Evolutionary conservation across 1,140 invertebrate genomes (phyloP), one percentile per base, ranked within the genome.

Genomic region (Rhopalosiphum padi): DNA sequence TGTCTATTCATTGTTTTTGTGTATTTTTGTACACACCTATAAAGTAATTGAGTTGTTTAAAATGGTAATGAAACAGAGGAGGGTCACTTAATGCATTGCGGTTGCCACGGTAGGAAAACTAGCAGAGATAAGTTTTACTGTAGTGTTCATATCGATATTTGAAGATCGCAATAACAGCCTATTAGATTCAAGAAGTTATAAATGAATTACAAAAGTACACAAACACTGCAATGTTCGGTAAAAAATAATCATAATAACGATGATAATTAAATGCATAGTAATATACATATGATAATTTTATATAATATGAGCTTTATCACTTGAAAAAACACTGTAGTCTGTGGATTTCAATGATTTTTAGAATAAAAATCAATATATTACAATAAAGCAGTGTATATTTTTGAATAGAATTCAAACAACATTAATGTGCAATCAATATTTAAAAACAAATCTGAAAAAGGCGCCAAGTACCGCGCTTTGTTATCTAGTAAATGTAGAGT

Each of bases 41-140:
- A 55, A 55, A 89, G 4, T 9, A 37, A 89, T 55, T 89, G 88
- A 89, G 88, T 35, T 55, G 51, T 89, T 89, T 55, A 23, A 89
- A 89, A 89, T 55, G 88, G 51, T 89, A 89, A 89, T 89, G 88
- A 55, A 55, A 55, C 23, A 51, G n/a, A 89, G 87, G 22, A 89
- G 88, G 46, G 30, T 51, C 46, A n/a, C 30, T 21, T 88, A 51
- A 51, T 51, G 46, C 37, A 11, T 87, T 43, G 15, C 30, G 15
- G 30, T 83, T 21, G 21, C n/a, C 77, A 83, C 22, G 77, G 77
- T 37, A 23, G 35, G 11, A 55, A 55, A 89, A 89, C 35, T 25
- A 9, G 35, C 35, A 83, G 1, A 35, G 7, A 48, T 48, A 30
- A 88, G n/a, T 35, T 35, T 51, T 8, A n/a, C 18, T 46, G 85